Evolutionary conservation across 2,888 invertebrate genomes (phyloP).

Genomic region (Drosophila recens): DNA sequence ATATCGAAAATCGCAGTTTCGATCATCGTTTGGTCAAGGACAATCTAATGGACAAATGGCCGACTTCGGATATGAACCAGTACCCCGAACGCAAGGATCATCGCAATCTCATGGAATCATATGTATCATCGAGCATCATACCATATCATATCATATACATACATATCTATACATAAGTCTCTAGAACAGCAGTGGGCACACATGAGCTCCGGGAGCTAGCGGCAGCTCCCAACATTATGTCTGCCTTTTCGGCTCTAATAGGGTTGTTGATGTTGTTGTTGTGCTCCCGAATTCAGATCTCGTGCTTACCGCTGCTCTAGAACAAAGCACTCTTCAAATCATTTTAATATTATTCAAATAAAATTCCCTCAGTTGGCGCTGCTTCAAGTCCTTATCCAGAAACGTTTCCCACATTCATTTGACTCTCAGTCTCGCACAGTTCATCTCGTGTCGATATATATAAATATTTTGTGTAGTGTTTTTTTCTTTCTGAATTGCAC

Average conservation of each 20-base stretch:
- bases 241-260: too few relatives aligned
- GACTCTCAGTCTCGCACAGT: slow-evolving; percentile 13
- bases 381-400: neutral
- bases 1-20: slow-evolving; percentile 84
- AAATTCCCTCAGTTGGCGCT: slow-evolving; percentile 29
- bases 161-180: slow-evolving; percentile 1
- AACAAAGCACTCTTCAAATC: slow-evolving; percentile 4
- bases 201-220: too few relatives aligned
- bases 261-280: too few relatives aligned
- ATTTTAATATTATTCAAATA: neutral
- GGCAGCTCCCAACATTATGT: too few relatives aligned
- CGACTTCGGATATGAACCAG: slow-evolving; percentile 79
- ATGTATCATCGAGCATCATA: slow-evolving; percentile 76
- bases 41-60: slow-evolving; percentile 83
- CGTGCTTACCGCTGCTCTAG: neutral
- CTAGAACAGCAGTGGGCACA: neutral
- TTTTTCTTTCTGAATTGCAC: slow-evolving; percentile 14
- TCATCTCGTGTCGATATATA: slow-evolving; percentile 23
- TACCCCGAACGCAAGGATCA: slow-evolving; percentile 84
- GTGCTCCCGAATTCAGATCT: too few relatives aligned
- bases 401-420: slow-evolving; percentile 20
- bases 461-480: slow-evolving; percentile 4
- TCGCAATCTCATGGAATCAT: slow-evolving; percentile 85
- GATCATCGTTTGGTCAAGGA: slow-evolving; percentile 84
- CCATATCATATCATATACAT: too few relatives aligned